Evolutionary conservation across 2,797 vertebrate genomes (phyloP), one percentile per base, ranked within the genome.

Genomic region (Carapus acus): DNA sequence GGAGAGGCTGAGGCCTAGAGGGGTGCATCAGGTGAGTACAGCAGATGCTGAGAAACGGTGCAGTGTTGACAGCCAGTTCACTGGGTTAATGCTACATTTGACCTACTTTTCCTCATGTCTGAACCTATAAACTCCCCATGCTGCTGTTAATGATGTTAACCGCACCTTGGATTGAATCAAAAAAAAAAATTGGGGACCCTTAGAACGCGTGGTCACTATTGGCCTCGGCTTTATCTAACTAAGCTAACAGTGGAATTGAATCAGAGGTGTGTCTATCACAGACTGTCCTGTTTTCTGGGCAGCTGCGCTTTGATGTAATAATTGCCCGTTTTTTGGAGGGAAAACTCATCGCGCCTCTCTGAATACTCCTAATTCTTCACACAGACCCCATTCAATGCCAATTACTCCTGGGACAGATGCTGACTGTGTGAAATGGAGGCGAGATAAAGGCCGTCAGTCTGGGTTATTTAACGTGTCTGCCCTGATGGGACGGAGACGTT

Each of bases 351-450:
- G 36, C 54, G 22, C 0, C 14, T 39, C 38, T 3, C 18, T 36
- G 22, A 19, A 15, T 1, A 13, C 13, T 1, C 16, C 1, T 12
- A 19, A 38, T 31, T 29, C 22, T 43, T 36, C 23, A 13, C 7
- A 65, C 8, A 49, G 57, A 39, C 3, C 8, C 20, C 7, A 47
- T 13, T 62, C 33, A 40, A 2, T 49, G 34, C 16, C 51, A 54
- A 13, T 54, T 37, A 37, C 21, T 45, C 48, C 23, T 48, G 16
- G 7, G n/a, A 27, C 37, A 11, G 27, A 50, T 40, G 48, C n/a
- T 19, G 42, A 27, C n/a, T 33, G 0, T 16, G 21, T 13, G 17
- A 48, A 58, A 34, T 9, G 18, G 4, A 41, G 24, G 12, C 17
- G 23, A 40, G 34, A 51, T 44, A 15, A 33, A 8, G 31, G 18